A percentile compares a stretch with the other conserved stretches of the same genome.
These are phyloP conservation scores for Ptyas mucosa DNA, from an alignment of 2,113 vertebrate species.

Conservation along the genomic window DNA sequence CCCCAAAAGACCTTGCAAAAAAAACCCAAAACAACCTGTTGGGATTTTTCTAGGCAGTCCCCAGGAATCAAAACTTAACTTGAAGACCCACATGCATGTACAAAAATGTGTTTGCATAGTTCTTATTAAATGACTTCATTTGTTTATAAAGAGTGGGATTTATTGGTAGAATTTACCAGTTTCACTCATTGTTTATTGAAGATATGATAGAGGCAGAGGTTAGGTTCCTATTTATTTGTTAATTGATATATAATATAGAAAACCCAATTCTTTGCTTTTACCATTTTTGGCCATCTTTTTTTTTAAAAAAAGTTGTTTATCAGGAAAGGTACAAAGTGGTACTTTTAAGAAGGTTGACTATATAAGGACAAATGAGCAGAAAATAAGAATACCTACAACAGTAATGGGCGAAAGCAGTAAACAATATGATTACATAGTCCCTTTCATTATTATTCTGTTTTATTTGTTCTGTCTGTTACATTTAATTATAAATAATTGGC, in stretches of 20 bases:
- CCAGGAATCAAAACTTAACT: background rate
- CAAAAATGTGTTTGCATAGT: conserved; percentile 65
- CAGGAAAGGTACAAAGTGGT: background rate
- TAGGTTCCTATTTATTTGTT: conserved; percentile 41
- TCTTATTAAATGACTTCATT: conserved; percentile 76
- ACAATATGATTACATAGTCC: background rate
- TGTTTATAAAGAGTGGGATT: conserved; percentile 63
- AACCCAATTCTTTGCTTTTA: conserved; percentile 21
- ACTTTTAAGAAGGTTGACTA: background rate
- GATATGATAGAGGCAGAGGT: conserved; percentile 25
- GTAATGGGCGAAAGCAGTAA: background rate
- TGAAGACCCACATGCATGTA: background rate
- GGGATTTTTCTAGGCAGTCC: background rate
- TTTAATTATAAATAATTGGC: background rate
- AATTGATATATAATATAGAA: conserved; percentile 39
- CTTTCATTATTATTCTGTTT: background rate
- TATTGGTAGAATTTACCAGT: conserved; percentile 48
- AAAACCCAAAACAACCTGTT: background rate
- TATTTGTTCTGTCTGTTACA: background rate
- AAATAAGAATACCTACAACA: background rate
- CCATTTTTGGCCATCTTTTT: background rate
- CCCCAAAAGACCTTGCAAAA: background rate
- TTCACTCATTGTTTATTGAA: conserved; percentile 44
- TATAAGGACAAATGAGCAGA: background rate
- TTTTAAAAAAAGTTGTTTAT: conserved; percentile 2